Conservation (phyloP, 2,888 invertebrate species). For the Microdon myrmicae region DNA sequence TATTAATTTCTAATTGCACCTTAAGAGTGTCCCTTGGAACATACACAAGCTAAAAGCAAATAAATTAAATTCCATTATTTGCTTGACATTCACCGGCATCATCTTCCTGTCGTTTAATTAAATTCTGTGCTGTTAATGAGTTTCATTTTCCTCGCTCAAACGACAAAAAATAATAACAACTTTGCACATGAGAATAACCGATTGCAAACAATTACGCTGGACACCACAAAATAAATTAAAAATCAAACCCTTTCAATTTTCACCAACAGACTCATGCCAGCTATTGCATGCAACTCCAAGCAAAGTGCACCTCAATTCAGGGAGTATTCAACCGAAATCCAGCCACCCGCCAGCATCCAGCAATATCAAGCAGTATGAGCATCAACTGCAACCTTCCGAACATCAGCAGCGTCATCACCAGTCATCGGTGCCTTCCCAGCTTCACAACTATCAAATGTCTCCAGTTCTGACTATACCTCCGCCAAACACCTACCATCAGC, state of each 20-base stretch:
- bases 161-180: too few relatives aligned
- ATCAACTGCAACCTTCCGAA: constrained; percentile 53
- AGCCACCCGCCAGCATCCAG: constrained; percentile 35
- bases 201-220: too few relatives aligned
- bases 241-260: constrained; percentile 38
- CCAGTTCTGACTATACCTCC: constrained; percentile 37
- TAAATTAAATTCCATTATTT: constrained; percentile 19
- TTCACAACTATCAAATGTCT: constrained; percentile 57
- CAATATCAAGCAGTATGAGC: constrained; percentile 54
- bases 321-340: constrained; percentile 58
- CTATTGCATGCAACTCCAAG: constrained; percentile 62
- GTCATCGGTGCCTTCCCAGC: constrained; percentile 61
- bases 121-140: too few relatives aligned
- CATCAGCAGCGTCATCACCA: constrained; percentile 53
- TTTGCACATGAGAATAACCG: not conserved
- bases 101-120: too few relatives aligned
- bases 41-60: constrained; percentile 7
- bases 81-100: too few relatives aligned
- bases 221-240: constrained; percentile 6
- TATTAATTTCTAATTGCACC: too few relatives aligned
- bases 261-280: constrained; percentile 63
- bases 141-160: too few relatives aligned
- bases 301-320: constrained; percentile 59
- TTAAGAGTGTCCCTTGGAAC: constrained; percentile 3
- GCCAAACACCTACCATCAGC: constrained; percentile 36